These are phyloP conservation scores for Mionectes olivaceus DNA, from an alignment of 2,797 vertebrate species.

Conservation along the genomic window DNA sequence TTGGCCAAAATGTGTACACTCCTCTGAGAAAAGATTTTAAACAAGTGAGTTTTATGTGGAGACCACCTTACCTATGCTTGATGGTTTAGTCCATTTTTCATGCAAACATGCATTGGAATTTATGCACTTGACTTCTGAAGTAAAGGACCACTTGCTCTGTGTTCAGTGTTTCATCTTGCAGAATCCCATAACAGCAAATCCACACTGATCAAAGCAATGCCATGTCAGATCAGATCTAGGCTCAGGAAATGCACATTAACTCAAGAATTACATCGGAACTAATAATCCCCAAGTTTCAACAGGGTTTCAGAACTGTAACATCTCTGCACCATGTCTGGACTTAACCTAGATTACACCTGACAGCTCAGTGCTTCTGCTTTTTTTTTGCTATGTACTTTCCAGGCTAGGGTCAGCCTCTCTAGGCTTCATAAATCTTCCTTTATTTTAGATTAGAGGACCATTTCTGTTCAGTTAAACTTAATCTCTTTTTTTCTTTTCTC, in stretches of 20 bases:
- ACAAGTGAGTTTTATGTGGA: not conserved
- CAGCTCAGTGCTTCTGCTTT: not conserved
- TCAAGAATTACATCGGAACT: conserved; percentile 21
- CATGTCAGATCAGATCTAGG: not conserved
- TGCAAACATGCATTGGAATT: not conserved
- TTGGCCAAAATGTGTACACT: not conserved
- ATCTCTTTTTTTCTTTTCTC: not conserved
- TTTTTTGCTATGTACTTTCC: not conserved
- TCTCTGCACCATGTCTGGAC: not conserved
- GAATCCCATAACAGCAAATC: not conserved
- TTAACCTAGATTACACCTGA: conserved; percentile 7
- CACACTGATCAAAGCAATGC: not conserved
- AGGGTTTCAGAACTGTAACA: not conserved
- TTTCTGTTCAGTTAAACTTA: not conserved
- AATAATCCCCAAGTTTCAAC: conserved; percentile 28
- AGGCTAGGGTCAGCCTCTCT: not conserved
- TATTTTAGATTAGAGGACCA: fast-evolving
- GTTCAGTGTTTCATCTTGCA: not conserved
- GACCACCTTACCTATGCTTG: not conserved
- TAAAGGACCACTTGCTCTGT: not conserved
- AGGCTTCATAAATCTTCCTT: not conserved
- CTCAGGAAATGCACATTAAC: not conserved
- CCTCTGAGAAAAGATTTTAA: not conserved
- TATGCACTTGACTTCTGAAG: not conserved
- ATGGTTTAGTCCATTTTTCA: not conserved